A percentile compares a stretch with the other conserved stretches of the same genome.
phyloP scores from a whole-genome alignment of 30 jellyfish, hydroid and myxozoan genomes.

The Aurelia sp. region DNA sequence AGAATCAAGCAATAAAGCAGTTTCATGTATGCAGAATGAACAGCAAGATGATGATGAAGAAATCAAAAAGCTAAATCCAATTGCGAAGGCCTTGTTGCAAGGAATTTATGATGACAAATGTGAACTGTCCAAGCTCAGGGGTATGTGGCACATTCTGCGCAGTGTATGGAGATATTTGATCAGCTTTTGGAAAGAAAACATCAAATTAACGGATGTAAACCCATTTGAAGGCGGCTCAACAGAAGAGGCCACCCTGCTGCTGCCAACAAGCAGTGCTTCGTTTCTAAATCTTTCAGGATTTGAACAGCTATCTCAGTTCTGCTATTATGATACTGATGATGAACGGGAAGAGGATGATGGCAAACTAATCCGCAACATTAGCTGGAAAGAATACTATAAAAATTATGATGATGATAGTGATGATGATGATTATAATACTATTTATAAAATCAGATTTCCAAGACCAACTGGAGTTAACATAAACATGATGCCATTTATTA shows the following conservation, averaged over 20 bases:
- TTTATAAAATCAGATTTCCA: not conserved
- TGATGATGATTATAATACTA: too few relatives aligned
- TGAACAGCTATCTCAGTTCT: too few relatives aligned
- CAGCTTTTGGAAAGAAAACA: slow-evolving; percentile 9
- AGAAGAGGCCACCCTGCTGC: too few relatives aligned
- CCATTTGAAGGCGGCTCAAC: too few relatives aligned
- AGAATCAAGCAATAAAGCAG: too few relatives aligned
- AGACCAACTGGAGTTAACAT: slow-evolving; percentile 48
- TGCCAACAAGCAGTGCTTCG: too few relatives aligned
- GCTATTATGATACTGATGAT: not conserved
- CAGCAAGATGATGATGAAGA: too few relatives aligned
- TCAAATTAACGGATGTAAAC: not conserved
- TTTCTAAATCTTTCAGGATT: too few relatives aligned
- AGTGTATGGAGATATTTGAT: slow-evolving; percentile 7
- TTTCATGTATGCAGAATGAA: too few relatives aligned
- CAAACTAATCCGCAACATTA: not conserved
- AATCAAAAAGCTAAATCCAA: slow-evolving; percentile 1
- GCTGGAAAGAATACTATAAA: not conserved
- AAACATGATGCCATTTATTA: slow-evolving; percentile 73
- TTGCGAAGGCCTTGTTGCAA: slow-evolving; percentile 2
- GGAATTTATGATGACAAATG: slow-evolving; percentile 33
- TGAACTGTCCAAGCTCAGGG: slow-evolving; percentile 25
- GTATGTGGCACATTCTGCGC: slow-evolving; percentile 17
- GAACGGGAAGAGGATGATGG: not conserved
- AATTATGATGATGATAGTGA: not conserved